Percentiles rank a stretch among this genome's conserved stretches.
phyloP scores from a whole-genome alignment of 2,113 vertebrate genomes.

The Melanocharis versteri region DNA sequence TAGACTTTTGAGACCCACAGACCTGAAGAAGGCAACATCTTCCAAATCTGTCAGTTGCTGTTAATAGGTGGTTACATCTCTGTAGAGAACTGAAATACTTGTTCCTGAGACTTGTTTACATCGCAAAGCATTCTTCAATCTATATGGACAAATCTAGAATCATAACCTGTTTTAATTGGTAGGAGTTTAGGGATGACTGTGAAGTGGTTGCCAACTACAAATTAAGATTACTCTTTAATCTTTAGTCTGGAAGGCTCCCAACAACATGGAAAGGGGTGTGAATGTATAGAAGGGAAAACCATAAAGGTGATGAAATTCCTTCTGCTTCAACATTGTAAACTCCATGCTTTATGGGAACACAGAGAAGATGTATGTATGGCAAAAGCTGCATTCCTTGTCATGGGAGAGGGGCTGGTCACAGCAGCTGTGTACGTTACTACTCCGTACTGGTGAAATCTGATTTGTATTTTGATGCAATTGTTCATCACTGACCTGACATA shows the following conservation, averaged over 20 bases:
- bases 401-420: not conserved
- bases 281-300: not conserved
- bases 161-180: not conserved
- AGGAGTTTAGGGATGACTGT: not conserved
- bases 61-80: not conserved
- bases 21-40: not conserved
- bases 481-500: not conserved
- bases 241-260: not conserved
- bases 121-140: not conserved
- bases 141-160: not conserved
- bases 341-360: not conserved
- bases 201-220: not conserved
- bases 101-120: not conserved
- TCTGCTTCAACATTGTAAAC: not conserved
- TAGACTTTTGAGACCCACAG: not conserved
- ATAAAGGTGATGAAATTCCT: not conserved
- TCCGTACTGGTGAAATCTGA: not conserved
- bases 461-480: not conserved
- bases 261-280: not conserved
- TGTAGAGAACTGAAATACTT: not conserved
- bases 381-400: not conserved
- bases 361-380: not conserved
- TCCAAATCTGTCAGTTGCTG: not conserved
- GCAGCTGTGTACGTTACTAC: not conserved
- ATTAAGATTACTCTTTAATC: conserved; percentile 25